phyloP scores from a whole-genome alignment of 1,140 invertebrate genomes.

The Tyrophagus putrescentiae region DNA sequence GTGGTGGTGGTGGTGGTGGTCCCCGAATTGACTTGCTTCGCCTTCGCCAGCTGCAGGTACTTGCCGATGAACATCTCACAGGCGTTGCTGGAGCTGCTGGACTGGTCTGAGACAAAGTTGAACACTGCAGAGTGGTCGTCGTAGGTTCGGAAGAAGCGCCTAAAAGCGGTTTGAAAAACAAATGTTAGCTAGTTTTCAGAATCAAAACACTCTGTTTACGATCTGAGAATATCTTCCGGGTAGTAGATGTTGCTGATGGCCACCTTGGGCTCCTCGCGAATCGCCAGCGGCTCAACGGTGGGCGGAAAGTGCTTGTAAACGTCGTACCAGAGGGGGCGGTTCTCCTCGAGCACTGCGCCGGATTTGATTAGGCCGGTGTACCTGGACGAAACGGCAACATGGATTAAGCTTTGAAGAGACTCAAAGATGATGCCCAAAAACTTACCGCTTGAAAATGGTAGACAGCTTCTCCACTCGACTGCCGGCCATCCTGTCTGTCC shows the following conservation, averaged over 20 bases:
- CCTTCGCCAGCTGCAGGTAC: constrained; percentile 4
- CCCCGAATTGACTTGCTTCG: too few species aligned
- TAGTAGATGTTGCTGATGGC: constrained; percentile 59
- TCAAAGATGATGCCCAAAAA: background rate
- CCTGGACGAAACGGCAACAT: constrained; percentile 39
- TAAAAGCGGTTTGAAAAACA: background rate
- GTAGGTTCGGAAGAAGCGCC: constrained; percentile 11
- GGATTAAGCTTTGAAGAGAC: background rate
- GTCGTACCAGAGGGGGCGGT: constrained; percentile 76
- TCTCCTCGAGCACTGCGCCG: constrained; percentile 54
- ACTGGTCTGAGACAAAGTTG: background rate
- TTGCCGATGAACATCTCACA: constrained; percentile 11
- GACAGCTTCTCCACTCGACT: constrained; percentile 21
- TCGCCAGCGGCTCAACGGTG: constrained; percentile 52
- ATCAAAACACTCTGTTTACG: constrained; percentile 42
- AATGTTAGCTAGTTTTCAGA: background rate
- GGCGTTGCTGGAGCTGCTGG: background rate
- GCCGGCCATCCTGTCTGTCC: constrained; percentile 26
- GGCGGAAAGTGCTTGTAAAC: constrained; percentile 73
- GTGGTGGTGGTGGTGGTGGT: too few species aligned
- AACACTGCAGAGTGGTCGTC: background rate
- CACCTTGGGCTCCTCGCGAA: constrained; percentile 43
- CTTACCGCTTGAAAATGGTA: constrained; percentile 24
- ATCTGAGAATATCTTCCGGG: constrained; percentile 64
- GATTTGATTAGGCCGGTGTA: constrained; percentile 53